Base-by-base conservation (phyloP, 1,140 invertebrate genomes). In the Drosophila lini region DNA sequence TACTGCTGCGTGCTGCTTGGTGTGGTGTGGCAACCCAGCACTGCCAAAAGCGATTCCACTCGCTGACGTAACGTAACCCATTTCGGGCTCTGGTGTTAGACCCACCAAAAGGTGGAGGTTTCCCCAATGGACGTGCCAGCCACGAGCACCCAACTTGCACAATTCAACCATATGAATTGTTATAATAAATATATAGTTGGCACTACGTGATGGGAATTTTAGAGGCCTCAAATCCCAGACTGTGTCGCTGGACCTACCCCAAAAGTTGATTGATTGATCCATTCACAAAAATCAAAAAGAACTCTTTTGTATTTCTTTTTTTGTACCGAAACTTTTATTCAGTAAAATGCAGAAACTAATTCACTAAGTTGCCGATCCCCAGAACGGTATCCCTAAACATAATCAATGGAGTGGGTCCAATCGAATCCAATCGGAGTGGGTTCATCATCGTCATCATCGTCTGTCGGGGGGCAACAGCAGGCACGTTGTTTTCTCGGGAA, bases 301-400 rank as follows among this genome's bases (percentile, higher is more conserved):
- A 31, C 28, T 31, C 13, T 15, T 61, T 62, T 42, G 64, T 56
- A 47, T 42, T 52, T 19, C 4, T 28, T 34, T 80, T 91, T 78
- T 91, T 90, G 88, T 91, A 92, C 91, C 90, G 91, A 92, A 91
- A 78, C 81, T 81, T 92, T 92, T 92, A 92, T 92, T 92, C 91
- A 91, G 91, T 91, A 91, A 79, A 90, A 91, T 92, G 90, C 90
- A 90, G 22, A 67, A 65, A 68, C 47, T 75, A 73, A 70, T 77
- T 78, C 60, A 70, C 68, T 86, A 80, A 80, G 62, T 78, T 78
- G 64, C 65, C 58, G 59, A 78, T 80, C 48, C 69, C 80, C 80
- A 78, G 70, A 77, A 81, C 76, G 80, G 71, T 78, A 74, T 78
- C 78, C 78, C 60, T 55, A 56, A 65, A 59, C 47, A 36, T 76